Evolutionary conservation across 2,888 invertebrate genomes (phyloP), one percentile per base, ranked within the genome.

Genomic region (Lathronympha strigana): DNA sequence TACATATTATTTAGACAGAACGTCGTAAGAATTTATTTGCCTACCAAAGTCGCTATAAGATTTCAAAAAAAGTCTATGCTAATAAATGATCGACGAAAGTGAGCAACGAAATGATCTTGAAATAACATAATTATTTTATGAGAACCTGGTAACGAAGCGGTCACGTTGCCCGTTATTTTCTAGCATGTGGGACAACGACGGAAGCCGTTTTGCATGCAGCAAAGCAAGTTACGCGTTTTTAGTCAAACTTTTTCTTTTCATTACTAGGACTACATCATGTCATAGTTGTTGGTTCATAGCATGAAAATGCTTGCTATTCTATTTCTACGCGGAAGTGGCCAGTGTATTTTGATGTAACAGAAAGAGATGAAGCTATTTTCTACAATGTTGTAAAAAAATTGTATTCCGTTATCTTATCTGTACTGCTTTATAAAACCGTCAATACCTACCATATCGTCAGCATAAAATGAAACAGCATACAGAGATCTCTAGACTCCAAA

Each of bases 201-300:
- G 17, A 21, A 45, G 21, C 21, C 38, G 40, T 8, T n/a, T n/a
- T n/a, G n/a, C n/a, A n/a, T n/a, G 13, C 21, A 40, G 19, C 43
- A 9, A 13, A 8, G 45, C 19, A 45, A 11, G 67, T 69, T 71
- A 72, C 69, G 67, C 63, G 73, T 72, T 69, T 75, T 76, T 75
- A 71, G 74, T 58, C 19, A 36, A 66, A 60, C 45, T 45, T 47
- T 57, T 51, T 53, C 47, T 61, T 61, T 49, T 25, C 25, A 45
- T 19, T 45, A 67, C 63, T 38, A 63, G 51, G 67, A 58, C 11
- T 11, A 15, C 67, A 67, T 67, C 33, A 40, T 19, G 13, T 25
- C 25, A 5, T 28, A 17, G 17, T 19, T 13, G 43, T 43, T 33
- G 8, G 31, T 4, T 1, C 9, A 1, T 13, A 40, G 11, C 1